Percentiles rank a stretch among this genome's conserved stretches.
phyloP scores from a whole-genome alignment of 1,140 invertebrate genomes.

The Drosophila seguyi region DNA sequence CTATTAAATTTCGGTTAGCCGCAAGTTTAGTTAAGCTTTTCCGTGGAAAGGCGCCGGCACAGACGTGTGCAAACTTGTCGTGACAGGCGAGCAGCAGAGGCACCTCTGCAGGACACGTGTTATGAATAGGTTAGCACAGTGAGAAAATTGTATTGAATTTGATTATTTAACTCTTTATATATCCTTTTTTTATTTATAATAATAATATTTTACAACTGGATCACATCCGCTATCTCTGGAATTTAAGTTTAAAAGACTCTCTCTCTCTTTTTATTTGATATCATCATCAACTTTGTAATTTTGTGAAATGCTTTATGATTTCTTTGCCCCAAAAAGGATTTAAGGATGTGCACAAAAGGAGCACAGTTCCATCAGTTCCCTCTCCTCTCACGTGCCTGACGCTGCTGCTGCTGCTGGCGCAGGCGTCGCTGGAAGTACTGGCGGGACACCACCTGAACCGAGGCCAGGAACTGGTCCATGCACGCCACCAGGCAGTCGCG shows the following conservation, averaged over 20 bases:
- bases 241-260: neutral
- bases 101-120: neutral
- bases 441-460: slow-evolving; percentile 33
- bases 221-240: neutral
- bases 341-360: neutral
- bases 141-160: neutral
- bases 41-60: slow-evolving; percentile 5
- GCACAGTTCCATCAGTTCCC: neutral
- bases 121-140: neutral
- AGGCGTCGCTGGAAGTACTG: slow-evolving; percentile 40
- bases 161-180: neutral
- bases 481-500: slow-evolving; percentile 31
- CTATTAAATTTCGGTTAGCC: slow-evolving; percentile 12
- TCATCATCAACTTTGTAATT: neutral
- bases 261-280: neutral
- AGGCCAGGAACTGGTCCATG: slow-evolving; percentile 41
- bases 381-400: neutral
- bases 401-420: slow-evolving; percentile 27
- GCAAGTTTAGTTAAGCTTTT: slow-evolving; percentile 5
- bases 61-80: slow-evolving; percentile 6
- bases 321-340: neutral
- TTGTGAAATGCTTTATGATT: neutral
- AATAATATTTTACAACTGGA: neutral
- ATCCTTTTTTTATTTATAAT: neutral
- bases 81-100: neutral